These are phyloP conservation scores for Drosophila bocki DNA, from an alignment of 1,140 invertebrate species.

Conservation along the genomic window DNA sequence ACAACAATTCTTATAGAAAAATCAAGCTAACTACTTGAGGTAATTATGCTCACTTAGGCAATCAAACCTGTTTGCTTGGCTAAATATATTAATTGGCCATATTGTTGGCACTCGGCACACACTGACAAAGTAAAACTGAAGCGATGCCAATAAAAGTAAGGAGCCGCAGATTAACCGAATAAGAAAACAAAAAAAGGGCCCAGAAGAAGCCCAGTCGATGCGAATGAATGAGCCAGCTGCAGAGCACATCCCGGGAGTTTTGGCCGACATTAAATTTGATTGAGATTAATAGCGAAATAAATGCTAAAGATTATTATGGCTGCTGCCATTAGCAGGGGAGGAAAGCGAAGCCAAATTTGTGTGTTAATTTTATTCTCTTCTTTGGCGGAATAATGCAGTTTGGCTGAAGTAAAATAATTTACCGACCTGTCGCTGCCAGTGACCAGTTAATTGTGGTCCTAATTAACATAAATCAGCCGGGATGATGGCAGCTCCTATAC, in stretches of 20 bases:
- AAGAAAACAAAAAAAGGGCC: slow-evolving; percentile 16
- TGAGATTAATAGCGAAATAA: slow-evolving; percentile 82
- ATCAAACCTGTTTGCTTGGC: not conserved
- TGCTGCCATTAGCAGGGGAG: slow-evolving; percentile 44
- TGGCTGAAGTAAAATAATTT: slow-evolving; percentile 28
- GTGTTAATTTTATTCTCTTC: slow-evolving; percentile 57
- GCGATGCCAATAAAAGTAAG: slow-evolving; percentile 65
- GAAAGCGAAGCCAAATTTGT: slow-evolving; percentile 38
- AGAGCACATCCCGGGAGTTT: slow-evolving; percentile 42
- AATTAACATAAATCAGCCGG: slow-evolving; percentile 71
- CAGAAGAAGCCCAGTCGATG: slow-evolving; percentile 36
- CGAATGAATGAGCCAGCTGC: slow-evolving; percentile 29
- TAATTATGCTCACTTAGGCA: slow-evolving; percentile 4
- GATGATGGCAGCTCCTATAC: slow-evolving; percentile 5
- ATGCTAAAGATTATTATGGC: slow-evolving; percentile 75
- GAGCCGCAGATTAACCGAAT: slow-evolving; percentile 60
- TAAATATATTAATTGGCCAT: slow-evolving; percentile 32
- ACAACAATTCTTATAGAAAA: not conserved
- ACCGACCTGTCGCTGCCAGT: slow-evolving; percentile 30
- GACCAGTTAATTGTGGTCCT: slow-evolving; percentile 57
- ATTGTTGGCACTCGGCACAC: slow-evolving; percentile 6
- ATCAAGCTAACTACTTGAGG: not conserved
- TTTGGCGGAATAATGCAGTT: slow-evolving; percentile 34
- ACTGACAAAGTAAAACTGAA: slow-evolving; percentile 51
- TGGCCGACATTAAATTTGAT: slow-evolving; percentile 78